Conservation (phyloP, 35 echinoderm and acorn worm genomes). For the Stichopus chloronotus region DNA sequence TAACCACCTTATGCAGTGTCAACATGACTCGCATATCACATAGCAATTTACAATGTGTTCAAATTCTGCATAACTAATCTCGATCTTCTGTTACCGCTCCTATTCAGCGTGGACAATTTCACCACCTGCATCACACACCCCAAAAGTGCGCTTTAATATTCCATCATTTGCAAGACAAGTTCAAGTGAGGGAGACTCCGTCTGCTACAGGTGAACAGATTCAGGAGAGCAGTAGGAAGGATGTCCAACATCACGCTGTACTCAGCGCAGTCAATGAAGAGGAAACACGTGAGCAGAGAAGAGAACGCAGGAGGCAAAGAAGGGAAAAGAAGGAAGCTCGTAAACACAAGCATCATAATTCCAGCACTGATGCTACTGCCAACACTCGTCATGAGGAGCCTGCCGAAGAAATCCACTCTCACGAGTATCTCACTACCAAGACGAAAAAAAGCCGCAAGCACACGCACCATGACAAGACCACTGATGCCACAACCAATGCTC, state of each 20-base stretch:
- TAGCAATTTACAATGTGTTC: too few species aligned
- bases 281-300: not conserved
- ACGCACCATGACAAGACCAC: not conserved
- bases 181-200: not conserved
- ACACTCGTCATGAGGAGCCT: not conserved
- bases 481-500: not conserved
- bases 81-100: not conserved
- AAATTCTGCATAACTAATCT: too few species aligned
- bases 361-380: conserved; percentile 1
- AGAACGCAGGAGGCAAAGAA: not conserved
- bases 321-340: not conserved
- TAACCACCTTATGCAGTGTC: too few species aligned
- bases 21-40: too few species aligned
- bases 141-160: conserved; percentile 13
- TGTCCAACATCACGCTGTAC: not conserved
- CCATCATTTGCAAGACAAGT: not conserved
- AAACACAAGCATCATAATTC: not conserved
- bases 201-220: not conserved
- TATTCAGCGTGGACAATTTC: not conserved
- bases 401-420: not conserved
- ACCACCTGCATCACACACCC: not conserved
- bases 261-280: not conserved
- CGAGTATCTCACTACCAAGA: not conserved
- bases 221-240: too few species aligned
- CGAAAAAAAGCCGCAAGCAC: not conserved